Base-by-base conservation (phyloP, 92 coral and sea anemone genomes). In the Blastomussa wellsi region DNA sequence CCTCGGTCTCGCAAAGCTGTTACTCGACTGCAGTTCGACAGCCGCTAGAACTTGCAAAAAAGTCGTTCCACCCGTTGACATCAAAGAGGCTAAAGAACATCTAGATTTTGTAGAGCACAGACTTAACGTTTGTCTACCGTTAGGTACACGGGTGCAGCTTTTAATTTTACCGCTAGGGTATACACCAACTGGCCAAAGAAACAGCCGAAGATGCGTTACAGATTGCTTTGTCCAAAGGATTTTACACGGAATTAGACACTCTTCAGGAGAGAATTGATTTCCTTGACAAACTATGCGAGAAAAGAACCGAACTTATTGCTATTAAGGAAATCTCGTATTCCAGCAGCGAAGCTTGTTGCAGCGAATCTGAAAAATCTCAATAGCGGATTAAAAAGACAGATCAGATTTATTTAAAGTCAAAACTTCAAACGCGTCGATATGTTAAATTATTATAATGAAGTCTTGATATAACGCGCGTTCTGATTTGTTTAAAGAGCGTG, bases 1-100 rank as follows among this genome's bases (percentile, higher is more conserved):
- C 15, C 39, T 84, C 7, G 76, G 42, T 13, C 66, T 84, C 0
- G 82, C 88, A 15, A 42, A 55, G 16, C 36, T 84, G 20, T 75
- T 74, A 4, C 82, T 84, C 15, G 75, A 84, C 75, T 84, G 88
- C 82, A n/a, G 38, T 67, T 37, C 88, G 39, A 59, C 55, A 29
- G 75, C 82, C 33, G 74, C 81, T 9, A 12, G 82, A 29, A 49
- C 24, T 26, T 80, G 68, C 12, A 69, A 82, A 24, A 74, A 76
- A 60, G 1, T 17, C 36, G 64, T 82, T 41, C 36, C 78, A 33
- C 49, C 76, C 13, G 28, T 1, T 31, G 79, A 84, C 82, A 76
- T 84, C 76, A 47, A 47, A n/a, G 73, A 84, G 42, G 88, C 88
- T 41, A 84, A 84, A 60, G 53, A 42, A 48, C 44, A 76, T 39